Percentiles rank a stretch among this genome's conserved stretches.
These are phyloP conservation scores for Xiphophorus hellerii DNA, from an alignment of 2,113 vertebrate species.

Conservation along the genomic window DNA sequence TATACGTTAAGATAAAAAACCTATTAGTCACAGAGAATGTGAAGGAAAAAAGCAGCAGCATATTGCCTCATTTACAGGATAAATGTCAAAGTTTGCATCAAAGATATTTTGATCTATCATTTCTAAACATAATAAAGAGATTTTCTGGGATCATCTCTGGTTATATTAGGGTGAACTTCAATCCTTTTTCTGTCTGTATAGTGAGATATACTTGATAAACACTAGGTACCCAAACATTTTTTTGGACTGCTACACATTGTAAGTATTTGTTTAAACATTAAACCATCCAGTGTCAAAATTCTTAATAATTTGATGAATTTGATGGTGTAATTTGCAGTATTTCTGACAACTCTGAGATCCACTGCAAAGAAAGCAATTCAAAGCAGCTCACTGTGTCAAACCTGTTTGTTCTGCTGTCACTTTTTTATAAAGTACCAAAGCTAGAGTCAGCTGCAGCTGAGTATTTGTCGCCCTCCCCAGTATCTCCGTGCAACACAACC, in stretches of 20 bases:
- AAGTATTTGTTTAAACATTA: too few relatives aligned
- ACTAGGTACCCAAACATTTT: not conserved
- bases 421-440: slow-evolving; percentile 26
- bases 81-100: too few relatives aligned
- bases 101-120: too few relatives aligned
- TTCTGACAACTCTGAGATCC: slow-evolving; percentile 33
- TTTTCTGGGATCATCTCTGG: not conserved
- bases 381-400: slow-evolving; percentile 12
- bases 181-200: not conserved
- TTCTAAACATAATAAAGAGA: too few relatives aligned
- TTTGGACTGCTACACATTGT: too few relatives aligned
- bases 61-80: too few relatives aligned
- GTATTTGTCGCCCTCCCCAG: slow-evolving; percentile 29
- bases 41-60: too few relatives aligned
- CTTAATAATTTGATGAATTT: too few relatives aligned
- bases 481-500: slow-evolving; percentile 48
- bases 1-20: too few relatives aligned
- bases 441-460: slow-evolving; percentile 43
- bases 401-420: slow-evolving; percentile 17
- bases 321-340: too few relatives aligned
- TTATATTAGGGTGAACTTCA: not conserved
- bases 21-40: too few relatives aligned
- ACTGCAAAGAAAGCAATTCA: slow-evolving; percentile 16
- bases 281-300: too few relatives aligned
- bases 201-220: not conserved